phyloP scores from a whole-genome alignment of 1,140 invertebrate species.

The Acyrthosiphon pisum region DNA sequence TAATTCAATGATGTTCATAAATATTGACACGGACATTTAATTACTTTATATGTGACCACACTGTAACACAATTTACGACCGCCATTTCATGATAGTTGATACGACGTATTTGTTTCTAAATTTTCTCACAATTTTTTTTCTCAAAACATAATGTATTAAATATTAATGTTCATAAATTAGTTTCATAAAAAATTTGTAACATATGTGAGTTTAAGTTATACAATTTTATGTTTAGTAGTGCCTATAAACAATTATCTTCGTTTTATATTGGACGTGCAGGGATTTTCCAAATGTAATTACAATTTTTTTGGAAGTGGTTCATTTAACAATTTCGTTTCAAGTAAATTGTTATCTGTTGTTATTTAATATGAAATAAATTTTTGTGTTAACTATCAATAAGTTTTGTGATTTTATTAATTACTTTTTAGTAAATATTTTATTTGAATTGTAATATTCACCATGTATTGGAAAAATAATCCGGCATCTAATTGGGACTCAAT shows the following conservation, averaged over 20 bases:
- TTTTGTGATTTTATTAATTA: conserved; percentile 17
- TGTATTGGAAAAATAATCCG: conserved; percentile 55
- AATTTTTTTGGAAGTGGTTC: conserved; percentile 30
- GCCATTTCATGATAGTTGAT: conserved; percentile 55
- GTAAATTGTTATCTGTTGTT: conserved; percentile 33
- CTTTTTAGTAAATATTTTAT: conserved; percentile 1
- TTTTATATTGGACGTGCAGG: conserved; percentile 33
- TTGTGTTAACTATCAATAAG: neutral
- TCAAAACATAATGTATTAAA: neutral
- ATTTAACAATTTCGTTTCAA: neutral
- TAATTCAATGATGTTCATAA: neutral
- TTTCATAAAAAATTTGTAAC: neutral
- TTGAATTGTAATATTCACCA: conserved; percentile 18
- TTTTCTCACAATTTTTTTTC: conserved; percentile 23
- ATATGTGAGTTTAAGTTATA: neutral
- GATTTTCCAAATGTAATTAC: conserved; percentile 54
- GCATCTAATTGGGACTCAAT: conserved; percentile 54
- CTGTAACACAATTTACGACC: conserved; percentile 31
- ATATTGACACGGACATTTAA: neutral
- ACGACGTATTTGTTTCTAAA: conserved; percentile 42
- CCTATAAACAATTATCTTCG: neutral
- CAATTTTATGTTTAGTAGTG: neutral
- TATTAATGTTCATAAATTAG: neutral
- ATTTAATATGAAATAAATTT: neutral
- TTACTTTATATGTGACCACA: conserved; percentile 26